Base-by-base conservation (phyloP, 2,888 invertebrate genomes). In the Ganaspis brasiliensis region DNA sequence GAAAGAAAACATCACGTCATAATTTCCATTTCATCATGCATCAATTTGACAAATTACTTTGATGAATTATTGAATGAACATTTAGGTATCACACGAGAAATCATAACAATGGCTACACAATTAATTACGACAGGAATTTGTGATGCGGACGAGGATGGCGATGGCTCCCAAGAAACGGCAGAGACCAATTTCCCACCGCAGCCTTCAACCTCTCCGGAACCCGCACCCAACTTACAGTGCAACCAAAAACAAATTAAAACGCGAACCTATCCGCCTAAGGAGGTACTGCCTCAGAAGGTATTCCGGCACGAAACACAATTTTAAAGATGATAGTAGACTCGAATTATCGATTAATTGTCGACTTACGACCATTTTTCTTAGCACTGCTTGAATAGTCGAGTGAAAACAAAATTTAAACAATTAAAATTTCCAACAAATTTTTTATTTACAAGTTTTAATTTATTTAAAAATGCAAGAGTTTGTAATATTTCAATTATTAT, bases 261-360 rank as follows among this genome's bases (percentile, higher is more conserved):
- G 71, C 92, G 94, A 86, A 93, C 93, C 55, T 93, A 93, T 86
- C 93, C 93, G 72, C 92, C 93, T 67, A 94, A 94, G 90, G 93
- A 94, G 87, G 91, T 92, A 83, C 86, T 89, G 80, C 87, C 91
- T 80, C 91, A 90, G 85, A 91, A 91, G 90, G 91, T 91, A 85
- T 81, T 83, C 71, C 21, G 72, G n/a, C 12, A 55, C 55, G 31
- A 55, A 55, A 19, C 55, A 56, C 19, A 14, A 21, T 67, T 45
- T 37, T 10, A 71, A 71, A 55, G 31, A 61, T 35, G 16, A 16
- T 24, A 67, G 21, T 45, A 67, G 24, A 67, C 6, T 45, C 40
- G 40, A 67, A 24, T 31, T 31, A 40, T 24, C 67, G 67, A 52
- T 31, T 31, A 49, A 49, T n/a, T 49, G n/a, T 49, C 49, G n/a